Percentiles rank a stretch among this genome's conserved stretches.
These are phyloP conservation scores for Zelleria hepariella DNA, from an alignment of 2,888 invertebrate species.

Conservation along the genomic window DNA sequence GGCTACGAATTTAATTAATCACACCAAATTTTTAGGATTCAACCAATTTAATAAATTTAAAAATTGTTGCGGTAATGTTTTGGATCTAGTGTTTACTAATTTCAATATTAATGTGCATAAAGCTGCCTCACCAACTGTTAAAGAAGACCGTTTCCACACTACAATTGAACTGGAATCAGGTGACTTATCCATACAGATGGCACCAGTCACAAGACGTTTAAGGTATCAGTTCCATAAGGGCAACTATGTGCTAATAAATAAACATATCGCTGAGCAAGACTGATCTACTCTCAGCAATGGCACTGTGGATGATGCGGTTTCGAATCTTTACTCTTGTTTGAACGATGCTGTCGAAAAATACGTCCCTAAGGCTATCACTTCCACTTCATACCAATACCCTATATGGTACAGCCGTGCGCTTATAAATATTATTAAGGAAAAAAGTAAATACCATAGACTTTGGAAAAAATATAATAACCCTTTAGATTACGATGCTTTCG, in stretches of 20 bases:
- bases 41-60: background rate
- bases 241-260: background rate
- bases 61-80: background rate
- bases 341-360: no score
- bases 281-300: background rate
- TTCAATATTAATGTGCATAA: background rate
- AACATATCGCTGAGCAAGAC: background rate
- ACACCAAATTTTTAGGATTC: background rate
- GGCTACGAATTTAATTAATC: background rate
- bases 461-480: no score
- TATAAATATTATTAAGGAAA: no score
- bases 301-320: background rate
- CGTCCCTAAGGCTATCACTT: no score
- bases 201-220: background rate
- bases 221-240: background rate
- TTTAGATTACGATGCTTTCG: no score
- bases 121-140: background rate
- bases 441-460: no score
- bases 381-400: no score
- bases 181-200: background rate
- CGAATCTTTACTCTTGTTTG: no score
- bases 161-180: background rate
- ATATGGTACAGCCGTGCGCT: no score
- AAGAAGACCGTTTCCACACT: background rate
- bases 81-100: slow-evolving; percentile 1